Percentiles rank a stretch among this genome's conserved stretches.
phyloP scores from a whole-genome alignment of 2,797 vertebrate species.

The Crocidura indochinensis region DNA sequence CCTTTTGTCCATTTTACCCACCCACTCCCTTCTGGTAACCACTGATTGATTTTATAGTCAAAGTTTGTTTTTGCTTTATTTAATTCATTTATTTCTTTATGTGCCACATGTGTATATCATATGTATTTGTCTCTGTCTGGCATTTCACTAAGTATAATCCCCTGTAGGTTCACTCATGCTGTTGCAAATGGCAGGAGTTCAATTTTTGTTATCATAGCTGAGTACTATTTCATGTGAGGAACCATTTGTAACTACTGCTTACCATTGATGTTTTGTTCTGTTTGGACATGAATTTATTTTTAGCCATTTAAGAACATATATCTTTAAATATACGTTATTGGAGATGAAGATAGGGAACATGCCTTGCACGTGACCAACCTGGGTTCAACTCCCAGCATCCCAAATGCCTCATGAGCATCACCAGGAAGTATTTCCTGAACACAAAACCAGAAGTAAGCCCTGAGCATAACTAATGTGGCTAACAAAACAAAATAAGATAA shows the following conservation, averaged over 20 bases:
- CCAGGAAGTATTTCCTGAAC: too few relatives aligned
- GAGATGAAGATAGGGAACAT: too few relatives aligned
- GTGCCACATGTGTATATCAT: background rate
- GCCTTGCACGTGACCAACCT: too few relatives aligned
- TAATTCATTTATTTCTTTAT: background rate
- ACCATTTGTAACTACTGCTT: background rate
- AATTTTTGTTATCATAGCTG: background rate
- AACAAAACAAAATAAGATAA: background rate
- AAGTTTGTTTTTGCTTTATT: background rate
- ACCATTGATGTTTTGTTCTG: background rate
- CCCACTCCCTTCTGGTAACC: background rate
- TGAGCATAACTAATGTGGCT: too few relatives aligned
- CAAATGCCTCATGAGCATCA: too few relatives aligned
- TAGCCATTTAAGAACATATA: background rate
- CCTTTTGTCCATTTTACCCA: background rate
- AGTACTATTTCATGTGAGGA: background rate
- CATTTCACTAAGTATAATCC: background rate
- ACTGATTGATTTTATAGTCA: background rate
- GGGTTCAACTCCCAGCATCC: too few relatives aligned
- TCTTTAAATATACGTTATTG: too few relatives aligned
- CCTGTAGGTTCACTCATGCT: background rate
- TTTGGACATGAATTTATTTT: background rate
- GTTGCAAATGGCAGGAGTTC: background rate
- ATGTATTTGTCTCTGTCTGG: background rate
- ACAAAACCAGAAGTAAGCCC: too few relatives aligned